phyloP scores from a whole-genome alignment of 1,140 invertebrate genomes.

The Cecropterus lyciades region DNA sequence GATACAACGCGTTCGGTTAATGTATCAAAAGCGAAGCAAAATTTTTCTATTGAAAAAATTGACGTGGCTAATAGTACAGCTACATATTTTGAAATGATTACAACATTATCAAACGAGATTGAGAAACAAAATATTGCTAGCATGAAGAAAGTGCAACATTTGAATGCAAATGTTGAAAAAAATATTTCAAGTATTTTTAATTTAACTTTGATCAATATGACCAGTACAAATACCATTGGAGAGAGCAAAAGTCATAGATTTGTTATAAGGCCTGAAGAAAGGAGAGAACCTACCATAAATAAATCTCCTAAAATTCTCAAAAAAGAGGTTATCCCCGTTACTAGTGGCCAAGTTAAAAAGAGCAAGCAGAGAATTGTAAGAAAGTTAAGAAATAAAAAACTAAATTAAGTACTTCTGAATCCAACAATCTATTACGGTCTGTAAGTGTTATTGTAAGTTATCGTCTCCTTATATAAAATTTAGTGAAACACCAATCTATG shows the following conservation, averaged over 20 bases:
- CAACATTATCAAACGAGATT: constrained; percentile 17
- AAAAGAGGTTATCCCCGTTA: constrained; percentile 11
- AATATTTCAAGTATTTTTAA: not conserved
- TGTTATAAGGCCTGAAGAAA: not conserved
- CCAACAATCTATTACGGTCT: constrained; percentile 6
- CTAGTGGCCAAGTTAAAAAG: constrained; percentile 19
- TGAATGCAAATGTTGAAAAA: not conserved
- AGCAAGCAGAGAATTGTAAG: constrained; percentile 25
- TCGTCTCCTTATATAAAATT: constrained; percentile 17
- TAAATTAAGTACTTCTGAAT: constrained; percentile 18
- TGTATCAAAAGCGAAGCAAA: not conserved
- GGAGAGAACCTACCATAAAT: constrained; percentile 7
- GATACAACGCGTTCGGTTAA: not conserved
- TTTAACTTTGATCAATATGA: not conserved
- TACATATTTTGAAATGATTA: constrained; percentile 13
- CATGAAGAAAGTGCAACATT: not conserved
- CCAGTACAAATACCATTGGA: not conserved
- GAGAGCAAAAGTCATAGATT: not conserved
- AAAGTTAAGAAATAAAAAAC: constrained; percentile 28
- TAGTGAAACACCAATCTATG: not conserved
- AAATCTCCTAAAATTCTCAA: not conserved
- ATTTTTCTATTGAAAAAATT: not conserved
- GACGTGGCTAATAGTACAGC: constrained; percentile 1
- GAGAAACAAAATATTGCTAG: constrained; percentile 24
- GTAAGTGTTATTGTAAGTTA: constrained; percentile 3